Conservation (phyloP, 2,888 invertebrate species). For the Troglohyphantes excavatus region DNA sequence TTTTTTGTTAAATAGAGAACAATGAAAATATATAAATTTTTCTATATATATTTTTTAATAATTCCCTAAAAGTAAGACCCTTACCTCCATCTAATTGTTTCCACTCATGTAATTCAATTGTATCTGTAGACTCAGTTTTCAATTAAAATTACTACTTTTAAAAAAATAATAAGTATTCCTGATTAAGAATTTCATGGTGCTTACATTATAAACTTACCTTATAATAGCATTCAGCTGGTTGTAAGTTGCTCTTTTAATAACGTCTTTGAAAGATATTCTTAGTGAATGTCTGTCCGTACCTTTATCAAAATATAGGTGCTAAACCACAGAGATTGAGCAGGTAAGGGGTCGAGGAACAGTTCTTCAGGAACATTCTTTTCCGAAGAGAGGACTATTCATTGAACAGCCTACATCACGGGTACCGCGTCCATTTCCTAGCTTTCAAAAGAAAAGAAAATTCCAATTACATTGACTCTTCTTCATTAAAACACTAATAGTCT, state of each 20-base stretch:
- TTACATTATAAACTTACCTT: slow-evolving; percentile 18
- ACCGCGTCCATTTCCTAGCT: slow-evolving; percentile 68
- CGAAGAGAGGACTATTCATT: slow-evolving; percentile 35
- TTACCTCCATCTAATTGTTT: no score
- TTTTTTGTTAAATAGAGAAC: no score
- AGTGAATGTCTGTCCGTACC: slow-evolving; percentile 58
- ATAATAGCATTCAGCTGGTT: slow-evolving; percentile 1
- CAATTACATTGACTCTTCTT: no score
- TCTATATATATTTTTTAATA: no score
- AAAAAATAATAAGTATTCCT: no score
- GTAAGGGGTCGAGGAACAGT: slow-evolving; percentile 56
- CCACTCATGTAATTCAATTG: no score
- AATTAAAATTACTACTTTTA: no score
- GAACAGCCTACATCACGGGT: slow-evolving; percentile 49
- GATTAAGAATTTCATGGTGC: no score
- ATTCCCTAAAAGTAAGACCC: no score
- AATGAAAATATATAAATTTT: no score
- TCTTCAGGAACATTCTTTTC: slow-evolving; percentile 57
- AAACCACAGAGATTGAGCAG: slow-evolving; percentile 69
- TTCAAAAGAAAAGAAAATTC: neutral
- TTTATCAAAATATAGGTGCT: slow-evolving; percentile 57
- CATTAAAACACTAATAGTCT: no score
- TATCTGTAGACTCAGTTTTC: no score
- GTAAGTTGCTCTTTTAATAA: slow-evolving; percentile 8
- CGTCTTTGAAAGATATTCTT: slow-evolving; percentile 59